Conservation (phyloP, 2,113 vertebrate genomes). For the Zosterops hypoxanthus region DNA sequence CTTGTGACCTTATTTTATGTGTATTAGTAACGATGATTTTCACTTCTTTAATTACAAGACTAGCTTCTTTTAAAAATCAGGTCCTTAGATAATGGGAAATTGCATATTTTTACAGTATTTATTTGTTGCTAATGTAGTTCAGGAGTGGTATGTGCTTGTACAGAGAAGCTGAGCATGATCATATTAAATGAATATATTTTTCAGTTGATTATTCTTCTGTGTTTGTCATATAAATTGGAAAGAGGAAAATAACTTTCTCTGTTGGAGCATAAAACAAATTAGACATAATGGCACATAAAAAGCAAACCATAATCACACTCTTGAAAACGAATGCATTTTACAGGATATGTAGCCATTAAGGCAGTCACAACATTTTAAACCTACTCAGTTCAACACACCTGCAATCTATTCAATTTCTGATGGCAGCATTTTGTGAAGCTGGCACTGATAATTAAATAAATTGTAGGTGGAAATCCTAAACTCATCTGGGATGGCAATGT, state of each 20-base stretch:
- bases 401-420: conserved; percentile 25
- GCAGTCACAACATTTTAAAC: conserved; percentile 69
- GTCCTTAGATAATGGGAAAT: background rate
- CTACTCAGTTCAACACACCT: conserved; percentile 18
- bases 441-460: conserved; percentile 59
- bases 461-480: conserved; percentile 44
- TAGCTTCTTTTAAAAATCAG: conserved; percentile 5
- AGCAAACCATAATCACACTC: conserved; percentile 66
- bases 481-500: background rate
- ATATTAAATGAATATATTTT: conserved; percentile 68
- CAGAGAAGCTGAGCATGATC: conserved; percentile 2
- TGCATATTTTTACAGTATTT: background rate
- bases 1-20: background rate
- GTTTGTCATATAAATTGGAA: conserved; percentile 70
- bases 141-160: conserved; percentile 30
- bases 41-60: background rate
- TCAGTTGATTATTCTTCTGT: conserved; percentile 66
- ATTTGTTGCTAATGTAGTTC: conserved; percentile 16
- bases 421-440: conserved; percentile 46
- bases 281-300: conserved; percentile 74
- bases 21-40: background rate
- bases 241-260: conserved; percentile 74
- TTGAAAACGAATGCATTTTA: conserved; percentile 70
- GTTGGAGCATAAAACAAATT: conserved; percentile 75
- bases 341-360: conserved; percentile 62